Percentiles rank a stretch among this genome's conserved stretches.
phyloP scores from a whole-genome alignment of 2,797 vertebrate genomes.

The Dromococcyx pavoninus region DNA sequence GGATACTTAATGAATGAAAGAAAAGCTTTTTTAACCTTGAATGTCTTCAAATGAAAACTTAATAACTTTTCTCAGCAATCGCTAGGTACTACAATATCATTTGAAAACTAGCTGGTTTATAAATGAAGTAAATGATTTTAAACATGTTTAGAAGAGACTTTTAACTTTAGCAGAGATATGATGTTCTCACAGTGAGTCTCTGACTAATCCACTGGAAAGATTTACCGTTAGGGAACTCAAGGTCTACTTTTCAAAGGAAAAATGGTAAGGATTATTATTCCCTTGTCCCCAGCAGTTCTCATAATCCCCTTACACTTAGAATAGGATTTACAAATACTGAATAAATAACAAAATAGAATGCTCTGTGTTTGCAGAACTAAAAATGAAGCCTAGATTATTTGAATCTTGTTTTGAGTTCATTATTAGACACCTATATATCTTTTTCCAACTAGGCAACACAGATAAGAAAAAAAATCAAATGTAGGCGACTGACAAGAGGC shows the following conservation, averaged over 20 bases:
- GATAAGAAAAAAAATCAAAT: not conserved
- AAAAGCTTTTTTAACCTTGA: constrained; percentile 26
- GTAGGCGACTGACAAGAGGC: not conserved
- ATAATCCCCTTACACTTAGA: constrained; percentile 32
- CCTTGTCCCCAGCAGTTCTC: constrained; percentile 42
- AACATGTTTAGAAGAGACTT: constrained; percentile 23
- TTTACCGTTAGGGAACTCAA: constrained; percentile 33
- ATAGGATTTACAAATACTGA: constrained; percentile 53
- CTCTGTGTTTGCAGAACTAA: not conserved
- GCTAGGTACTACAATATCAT: not conserved
- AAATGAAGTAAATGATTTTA: constrained; percentile 18
- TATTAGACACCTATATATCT: not conserved
- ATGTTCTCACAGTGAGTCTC: not conserved
- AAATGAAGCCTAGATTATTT: constrained; percentile 21
- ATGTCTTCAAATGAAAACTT: constrained; percentile 20
- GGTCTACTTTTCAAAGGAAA: constrained; percentile 62
- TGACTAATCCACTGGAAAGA: constrained; percentile 65
- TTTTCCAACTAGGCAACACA: not conserved
- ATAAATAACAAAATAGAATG: constrained; percentile 39
- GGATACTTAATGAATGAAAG: not conserved
- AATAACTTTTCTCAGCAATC: not conserved
- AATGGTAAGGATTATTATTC: constrained; percentile 66
- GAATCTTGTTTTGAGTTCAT: not conserved
- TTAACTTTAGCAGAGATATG: not conserved
- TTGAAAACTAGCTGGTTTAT: constrained; percentile 7